Evolutionary conservation across 2,113 vertebrate genomes (phyloP).

Genomic region (Scophthalmus maximus): DNA sequence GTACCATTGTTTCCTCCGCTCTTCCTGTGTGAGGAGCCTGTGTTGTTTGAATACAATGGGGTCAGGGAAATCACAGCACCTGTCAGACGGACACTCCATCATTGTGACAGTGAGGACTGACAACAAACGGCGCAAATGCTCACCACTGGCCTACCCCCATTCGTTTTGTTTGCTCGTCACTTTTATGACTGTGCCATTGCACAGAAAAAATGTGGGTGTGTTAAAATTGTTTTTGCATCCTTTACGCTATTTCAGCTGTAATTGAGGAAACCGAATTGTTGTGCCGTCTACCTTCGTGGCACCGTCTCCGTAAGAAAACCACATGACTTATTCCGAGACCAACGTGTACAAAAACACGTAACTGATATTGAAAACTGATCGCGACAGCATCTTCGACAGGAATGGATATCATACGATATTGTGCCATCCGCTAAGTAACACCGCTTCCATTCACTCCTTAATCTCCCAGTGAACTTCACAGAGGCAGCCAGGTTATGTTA

Average conservation of each 20-base stretch:
- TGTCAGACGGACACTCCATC: conserved; percentile 73
- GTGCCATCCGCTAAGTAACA: conserved; percentile 19
- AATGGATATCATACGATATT: conserved; percentile 33
- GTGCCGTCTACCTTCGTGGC: too few species aligned
- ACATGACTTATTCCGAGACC: too few species aligned
- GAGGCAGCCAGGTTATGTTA: conserved; percentile 34
- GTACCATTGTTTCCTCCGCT: conserved; percentile 66
- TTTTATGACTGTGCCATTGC: conserved; percentile 18
- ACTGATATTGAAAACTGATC: conserved; percentile 12
- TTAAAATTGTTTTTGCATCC: too few species aligned
- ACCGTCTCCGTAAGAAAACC: too few species aligned
- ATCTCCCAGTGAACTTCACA: conserved; percentile 39
- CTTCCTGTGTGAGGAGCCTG: conserved; percentile 75
- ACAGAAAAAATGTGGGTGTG: too few species aligned
- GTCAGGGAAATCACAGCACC: conserved; percentile 70
- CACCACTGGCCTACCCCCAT: conserved; percentile 12
- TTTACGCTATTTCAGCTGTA: too few species aligned
- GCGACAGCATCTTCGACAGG: conserved; percentile 20
- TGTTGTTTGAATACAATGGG: conserved; percentile 80
- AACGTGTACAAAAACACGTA: not conserved
- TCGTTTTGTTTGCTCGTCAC: conserved; percentile 2
- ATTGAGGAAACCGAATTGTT: too few species aligned
- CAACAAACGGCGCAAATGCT: conserved; percentile 53
- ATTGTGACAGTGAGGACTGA: conserved; percentile 60
- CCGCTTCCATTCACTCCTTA: conserved; percentile 26